phyloP scores from a whole-genome alignment of 2,888 invertebrate genomes.

The Thymelicus lineola region DNA sequence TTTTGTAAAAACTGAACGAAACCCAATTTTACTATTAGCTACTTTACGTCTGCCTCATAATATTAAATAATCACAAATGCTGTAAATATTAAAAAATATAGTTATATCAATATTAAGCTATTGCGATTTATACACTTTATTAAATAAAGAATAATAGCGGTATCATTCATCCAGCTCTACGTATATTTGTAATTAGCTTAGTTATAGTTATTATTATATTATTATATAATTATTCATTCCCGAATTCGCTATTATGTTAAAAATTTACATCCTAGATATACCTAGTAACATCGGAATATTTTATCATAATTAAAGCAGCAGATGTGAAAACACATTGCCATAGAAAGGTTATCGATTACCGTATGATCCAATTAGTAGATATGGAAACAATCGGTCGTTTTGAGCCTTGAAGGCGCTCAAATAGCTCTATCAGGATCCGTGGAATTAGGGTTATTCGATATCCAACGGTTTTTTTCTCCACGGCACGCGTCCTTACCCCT shows the following conservation, averaged over 20 bases:
- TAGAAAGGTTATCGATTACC: constrained; percentile 80
- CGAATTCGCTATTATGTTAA: neutral
- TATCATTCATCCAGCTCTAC: no score
- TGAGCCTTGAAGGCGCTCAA: constrained; percentile 70
- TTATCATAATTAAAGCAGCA: constrained; percentile 59
- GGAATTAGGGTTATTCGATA: constrained; percentile 78
- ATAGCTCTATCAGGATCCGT: constrained; percentile 81
- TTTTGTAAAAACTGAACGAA: no score
- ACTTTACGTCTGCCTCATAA: no score
- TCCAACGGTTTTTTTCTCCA: constrained; percentile 63
- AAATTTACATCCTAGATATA: constrained; percentile 10
- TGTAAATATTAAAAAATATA: no score
- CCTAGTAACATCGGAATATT: constrained; percentile 29
- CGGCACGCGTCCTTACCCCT: constrained; percentile 77
- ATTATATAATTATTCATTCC: no score
- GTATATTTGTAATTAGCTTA: no score
- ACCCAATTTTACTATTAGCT: no score
- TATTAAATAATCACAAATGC: no score
- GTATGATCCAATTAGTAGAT: constrained; percentile 84
- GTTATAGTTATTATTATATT: no score
- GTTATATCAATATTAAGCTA: no score
- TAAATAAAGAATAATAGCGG: no score
- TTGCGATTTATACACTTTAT: no score
- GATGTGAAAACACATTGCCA: constrained; percentile 77
- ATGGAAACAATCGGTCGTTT: constrained; percentile 77